A percentile compares a stretch with the other conserved stretches of the same genome.
These are phyloP conservation scores for Protophormia terraenovae DNA, from an alignment of 2,888 invertebrate species.

Conservation along the genomic window DNA sequence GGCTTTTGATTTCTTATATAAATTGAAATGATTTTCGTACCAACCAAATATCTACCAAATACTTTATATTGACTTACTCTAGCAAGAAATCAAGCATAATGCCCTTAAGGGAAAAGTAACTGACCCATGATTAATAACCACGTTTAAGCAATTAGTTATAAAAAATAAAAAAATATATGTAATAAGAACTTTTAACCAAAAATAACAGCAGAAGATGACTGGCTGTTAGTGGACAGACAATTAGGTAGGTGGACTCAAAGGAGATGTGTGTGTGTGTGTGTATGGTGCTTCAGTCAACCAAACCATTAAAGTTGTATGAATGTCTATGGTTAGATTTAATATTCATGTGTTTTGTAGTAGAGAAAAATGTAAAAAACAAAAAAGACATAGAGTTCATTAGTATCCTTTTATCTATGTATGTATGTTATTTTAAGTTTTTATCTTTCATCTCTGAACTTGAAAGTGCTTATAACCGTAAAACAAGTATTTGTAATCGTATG, in stretches of 20 bases:
- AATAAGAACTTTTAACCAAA: constrained; percentile 1
- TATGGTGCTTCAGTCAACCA: background rate
- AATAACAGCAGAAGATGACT: background rate
- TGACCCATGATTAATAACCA: constrained; percentile 62
- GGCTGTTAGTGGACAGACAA: background rate
- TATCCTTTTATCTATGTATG: constrained; percentile 46
- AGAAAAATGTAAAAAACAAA: background rate
- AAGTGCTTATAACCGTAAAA: constrained; percentile 28
- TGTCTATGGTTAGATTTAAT: constrained; percentile 13
- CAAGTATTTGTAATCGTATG: background rate
- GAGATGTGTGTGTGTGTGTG: too few species aligned
- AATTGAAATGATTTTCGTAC: background rate
- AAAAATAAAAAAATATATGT: background rate
- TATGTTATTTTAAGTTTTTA: constrained; percentile 44
- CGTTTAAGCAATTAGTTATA: constrained; percentile 65
- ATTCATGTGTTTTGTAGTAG: constrained; percentile 32
- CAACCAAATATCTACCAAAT: background rate
- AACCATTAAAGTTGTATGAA: constrained; percentile 24
- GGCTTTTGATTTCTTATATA: background rate
- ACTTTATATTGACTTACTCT: background rate
- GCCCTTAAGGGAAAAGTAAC: constrained; percentile 40
- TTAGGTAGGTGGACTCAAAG: background rate
- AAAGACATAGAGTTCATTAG: constrained; percentile 47
- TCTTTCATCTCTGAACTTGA: constrained; percentile 48
- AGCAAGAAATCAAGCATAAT: constrained; percentile 8